phyloP scores from a whole-genome alignment of 2,797 vertebrate species.

The Cheirogaleus major region DNA sequence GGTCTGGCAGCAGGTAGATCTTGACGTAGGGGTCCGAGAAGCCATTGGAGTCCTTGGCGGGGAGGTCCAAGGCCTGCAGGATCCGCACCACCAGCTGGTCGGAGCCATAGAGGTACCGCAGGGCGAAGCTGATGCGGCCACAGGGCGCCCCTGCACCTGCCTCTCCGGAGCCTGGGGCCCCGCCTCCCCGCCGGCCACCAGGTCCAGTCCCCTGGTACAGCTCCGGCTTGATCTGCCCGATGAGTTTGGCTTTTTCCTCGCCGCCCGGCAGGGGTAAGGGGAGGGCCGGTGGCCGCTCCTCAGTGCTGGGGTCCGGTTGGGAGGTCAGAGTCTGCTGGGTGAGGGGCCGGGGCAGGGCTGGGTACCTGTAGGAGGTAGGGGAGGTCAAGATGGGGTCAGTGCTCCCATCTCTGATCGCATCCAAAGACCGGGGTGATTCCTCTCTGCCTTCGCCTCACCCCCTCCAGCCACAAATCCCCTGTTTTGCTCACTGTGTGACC shows the following conservation, averaged over 20 bases:
- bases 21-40: slow-evolving; percentile 96
- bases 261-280: slow-evolving; percentile 65
- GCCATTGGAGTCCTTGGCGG: slow-evolving; percentile 95
- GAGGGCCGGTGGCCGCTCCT: slow-evolving; percentile 88
- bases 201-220: slow-evolving; percentile 88
- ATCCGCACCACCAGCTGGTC: slow-evolving; percentile 96
- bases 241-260: slow-evolving; percentile 93
- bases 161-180: slow-evolving; percentile 83
- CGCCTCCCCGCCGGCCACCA: slow-evolving; percentile 68
- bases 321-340: slow-evolving; percentile 93
- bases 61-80: slow-evolving; percentile 94
- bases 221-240: slow-evolving; percentile 95
- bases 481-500: background rate
- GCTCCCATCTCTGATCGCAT: background rate
- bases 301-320: slow-evolving; percentile 88
- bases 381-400: background rate
- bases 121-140: slow-evolving; percentile 94
- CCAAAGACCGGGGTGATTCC: background rate
- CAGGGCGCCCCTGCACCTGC: slow-evolving; percentile 81
- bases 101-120: slow-evolving; percentile 94
- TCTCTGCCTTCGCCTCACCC: background rate
- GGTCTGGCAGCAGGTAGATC: slow-evolving; percentile 96
- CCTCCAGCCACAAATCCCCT: background rate
- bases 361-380: slow-evolving; percentile 79
- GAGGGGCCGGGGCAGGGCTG: slow-evolving; percentile 91